Base-by-base conservation (phyloP, 2,113 vertebrate genomes). In the Lamprologus tigripictilis region DNA sequence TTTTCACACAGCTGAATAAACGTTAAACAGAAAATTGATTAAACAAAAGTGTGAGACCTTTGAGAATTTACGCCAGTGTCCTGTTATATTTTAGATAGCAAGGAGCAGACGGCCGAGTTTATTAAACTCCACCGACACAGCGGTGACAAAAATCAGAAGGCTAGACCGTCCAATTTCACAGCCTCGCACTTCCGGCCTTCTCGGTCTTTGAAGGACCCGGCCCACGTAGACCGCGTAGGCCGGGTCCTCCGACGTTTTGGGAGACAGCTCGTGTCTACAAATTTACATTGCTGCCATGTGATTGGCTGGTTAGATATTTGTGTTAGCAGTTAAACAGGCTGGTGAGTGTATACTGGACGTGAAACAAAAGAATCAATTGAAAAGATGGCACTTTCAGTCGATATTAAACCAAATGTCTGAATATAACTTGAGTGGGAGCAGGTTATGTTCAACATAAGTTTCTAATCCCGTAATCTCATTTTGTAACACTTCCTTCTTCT, bases 141-240 rank as follows among this genome's bases (percentile, higher is more conserved):
- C 37, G 10, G 5, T 40, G 37, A 40, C 10, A 5, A 10, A 0
- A 5, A 40, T 40, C 37, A 1, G 37, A 40, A 40, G 37, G 5
- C 37, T 3, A 0, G 3, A 40, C 37, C 2, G 37, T 11, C 37
- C 37, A 0, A 40, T 40, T 11, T 40, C 37, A 0, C 0, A 12
- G 5, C 37, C 37, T 40, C 37, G 1, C 1, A 0, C 37, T 40
- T 40, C 37, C 0, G 37, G 37, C 10, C 37, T 40, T 0, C 37
- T 5, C 10, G 10, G 37, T 12, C 37, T 40, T 40, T 40, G 37
- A 2, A 40, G 37, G 0, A 40, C 10, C 37, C 10, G 37, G 37
- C 1, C 37, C 37, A 40, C 0, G 3, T 40, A 0, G 37, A 40
- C 37, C 37, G 3, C 37, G 5, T 0, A 40, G 37, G 37, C 37